These are phyloP conservation scores for Reinhardtius hippoglossoides DNA, from an alignment of 2,113 vertebrate species.

Conservation along the genomic window DNA sequence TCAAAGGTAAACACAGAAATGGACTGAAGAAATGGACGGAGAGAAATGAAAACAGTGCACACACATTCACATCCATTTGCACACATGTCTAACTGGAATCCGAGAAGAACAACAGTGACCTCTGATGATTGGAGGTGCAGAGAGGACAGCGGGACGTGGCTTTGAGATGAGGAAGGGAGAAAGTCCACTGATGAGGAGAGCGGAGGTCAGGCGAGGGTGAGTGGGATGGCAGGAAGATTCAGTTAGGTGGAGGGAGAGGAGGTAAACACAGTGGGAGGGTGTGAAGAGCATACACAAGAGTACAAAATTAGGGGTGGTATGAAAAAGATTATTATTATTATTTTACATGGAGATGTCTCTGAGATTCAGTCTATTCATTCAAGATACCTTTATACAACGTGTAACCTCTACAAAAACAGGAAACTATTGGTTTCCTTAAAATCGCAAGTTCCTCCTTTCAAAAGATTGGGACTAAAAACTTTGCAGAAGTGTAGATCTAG, in stretches of 20 bases:
- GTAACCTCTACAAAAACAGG: neutral
- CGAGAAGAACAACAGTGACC: slow-evolving; percentile 32
- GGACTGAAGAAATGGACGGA: slow-evolving; percentile 11
- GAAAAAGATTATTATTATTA: neutral
- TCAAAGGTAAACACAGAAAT: slow-evolving; percentile 63
- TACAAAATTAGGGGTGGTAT: neutral
- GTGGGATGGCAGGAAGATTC: slow-evolving; percentile 13
- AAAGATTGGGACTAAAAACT: neutral
- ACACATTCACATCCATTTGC: neutral
- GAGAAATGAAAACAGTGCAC: slow-evolving; percentile 22
- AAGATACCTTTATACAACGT: neutral
- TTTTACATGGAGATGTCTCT: too few species aligned
- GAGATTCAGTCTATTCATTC: too few species aligned
- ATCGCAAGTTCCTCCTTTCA: neutral
- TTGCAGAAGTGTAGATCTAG: too few species aligned
- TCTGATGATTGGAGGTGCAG: slow-evolving; percentile 27
- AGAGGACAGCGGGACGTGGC: slow-evolving; percentile 13
- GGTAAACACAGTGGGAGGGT: slow-evolving; percentile 4
- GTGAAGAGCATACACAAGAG: neutral
- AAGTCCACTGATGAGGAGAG: slow-evolving; percentile 24
- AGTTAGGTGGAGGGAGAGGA: slow-evolving; percentile 11
- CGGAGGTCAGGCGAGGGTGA: slow-evolving; percentile 36
- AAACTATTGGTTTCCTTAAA: neutral
- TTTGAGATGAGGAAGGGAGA: slow-evolving; percentile 28
- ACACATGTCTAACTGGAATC: neutral